Evolutionary conservation across 2,888 invertebrate species (phyloP).

Genomic region (Andrena dorsata): DNA sequence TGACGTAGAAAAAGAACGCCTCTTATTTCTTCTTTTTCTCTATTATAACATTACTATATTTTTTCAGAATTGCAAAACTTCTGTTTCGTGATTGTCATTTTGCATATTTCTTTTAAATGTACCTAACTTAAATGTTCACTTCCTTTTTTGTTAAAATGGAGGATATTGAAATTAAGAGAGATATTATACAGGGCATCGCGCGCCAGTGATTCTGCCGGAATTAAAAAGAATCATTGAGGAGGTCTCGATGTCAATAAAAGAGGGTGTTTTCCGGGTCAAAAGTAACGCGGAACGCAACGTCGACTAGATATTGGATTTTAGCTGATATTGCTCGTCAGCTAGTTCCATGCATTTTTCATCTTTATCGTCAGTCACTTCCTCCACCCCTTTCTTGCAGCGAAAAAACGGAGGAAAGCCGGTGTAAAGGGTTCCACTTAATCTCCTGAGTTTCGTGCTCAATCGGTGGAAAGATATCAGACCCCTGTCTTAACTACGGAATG

Average conservation of each 20-base stretch:
- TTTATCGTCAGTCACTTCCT: slow-evolving; percentile 66
- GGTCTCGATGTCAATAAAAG: slow-evolving; percentile 32
- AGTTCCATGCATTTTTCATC: slow-evolving; percentile 75
- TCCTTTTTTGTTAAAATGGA: neutral
- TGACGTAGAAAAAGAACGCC: too few species aligned
- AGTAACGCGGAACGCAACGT: slow-evolving; percentile 45
- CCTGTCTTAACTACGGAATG: slow-evolving; percentile 42
- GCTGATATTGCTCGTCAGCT: slow-evolving; percentile 74
- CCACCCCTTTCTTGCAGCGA: slow-evolving; percentile 20
- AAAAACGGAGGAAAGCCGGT: slow-evolving; percentile 38
- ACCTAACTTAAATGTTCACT: too few species aligned
- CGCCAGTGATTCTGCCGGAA: neutral
- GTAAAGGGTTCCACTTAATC: slow-evolving; percentile 70
- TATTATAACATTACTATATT: too few species aligned
- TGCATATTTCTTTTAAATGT: too few species aligned
- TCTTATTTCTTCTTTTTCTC: too few species aligned
- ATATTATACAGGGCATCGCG: neutral
- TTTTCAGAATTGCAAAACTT: too few species aligned
- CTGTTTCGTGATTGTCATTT: too few species aligned
- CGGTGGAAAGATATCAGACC: slow-evolving; percentile 74
- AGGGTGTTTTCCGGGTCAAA: slow-evolving; percentile 12
- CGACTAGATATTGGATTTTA: slow-evolving; percentile 60
- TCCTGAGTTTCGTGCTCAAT: slow-evolving; percentile 74
- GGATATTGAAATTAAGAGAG: neutral
- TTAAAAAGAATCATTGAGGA: slow-evolving; percentile 9